Evolutionary conservation across 2,797 vertebrate species (phyloP), one percentile per base, ranked within the genome.

Genomic region (Enteromius treurensis): DNA sequence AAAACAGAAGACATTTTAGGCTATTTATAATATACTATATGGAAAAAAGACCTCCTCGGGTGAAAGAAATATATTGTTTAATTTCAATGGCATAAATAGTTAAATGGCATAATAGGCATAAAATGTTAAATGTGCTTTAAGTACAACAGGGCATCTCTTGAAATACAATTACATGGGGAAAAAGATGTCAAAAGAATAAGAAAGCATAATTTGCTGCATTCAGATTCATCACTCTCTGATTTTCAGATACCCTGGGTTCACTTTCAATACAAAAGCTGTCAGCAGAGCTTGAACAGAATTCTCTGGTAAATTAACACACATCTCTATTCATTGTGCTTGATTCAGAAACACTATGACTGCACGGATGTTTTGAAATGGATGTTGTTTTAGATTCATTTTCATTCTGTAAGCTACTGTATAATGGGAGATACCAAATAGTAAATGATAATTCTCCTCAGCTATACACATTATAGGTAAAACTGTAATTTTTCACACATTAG

Each of bases 331-430:
- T 62, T 78, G 40, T 0, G 26, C 74, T 85, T 79, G 77, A 89
- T 90, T 89, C 68, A 80, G 60, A 85, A 81, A 80, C 51, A 68
- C 83, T 45, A 58, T 60, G 64, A 71, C 58, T n/a, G 51, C 69
- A 32, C 1, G 29, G 14, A 64, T 74, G 58, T 23, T 74, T 74
- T 49, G 26, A 15, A 62, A 51, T 17, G 2, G 21, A 49, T 80
- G 49, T 47, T 64, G 14, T 70, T 85, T 65, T 32, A 79, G 29
- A 19, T 76, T 80, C 15, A 73, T 80, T 51, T 76, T 77, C 14
- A 77, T 71, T 64, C 6, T 77, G 10, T 5, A 55, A 69, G 37
- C 32, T 26, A 47, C 45, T 47, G 45, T 47, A 5, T 29, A 45
- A 60, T 60, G 51, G 34, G 11, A 71, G 47, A 55, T 15, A 8